Conservation (phyloP, 92 coral and sea anemone genomes). For the Actinostola sp. region DNA sequence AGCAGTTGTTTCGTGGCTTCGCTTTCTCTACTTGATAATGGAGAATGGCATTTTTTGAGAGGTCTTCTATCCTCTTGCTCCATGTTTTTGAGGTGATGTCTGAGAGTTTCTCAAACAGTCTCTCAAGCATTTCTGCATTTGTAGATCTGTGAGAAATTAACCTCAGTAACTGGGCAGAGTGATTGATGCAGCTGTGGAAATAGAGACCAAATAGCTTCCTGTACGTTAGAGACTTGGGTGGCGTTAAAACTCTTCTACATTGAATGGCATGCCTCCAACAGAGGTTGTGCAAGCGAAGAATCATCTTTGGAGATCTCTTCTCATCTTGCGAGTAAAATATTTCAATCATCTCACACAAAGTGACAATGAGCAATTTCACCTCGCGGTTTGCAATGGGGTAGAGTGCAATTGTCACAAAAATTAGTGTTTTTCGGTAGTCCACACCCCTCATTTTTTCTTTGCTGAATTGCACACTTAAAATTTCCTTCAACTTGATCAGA, state of each 20-base stretch:
- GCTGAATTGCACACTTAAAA: slow-evolving; percentile 20
- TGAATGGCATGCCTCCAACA: slow-evolving; percentile 66
- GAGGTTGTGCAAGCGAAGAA: slow-evolving; percentile 50
- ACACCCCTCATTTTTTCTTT: slow-evolving; percentile 46
- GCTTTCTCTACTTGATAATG: slow-evolving; percentile 38
- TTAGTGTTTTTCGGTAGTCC: slow-evolving; percentile 50
- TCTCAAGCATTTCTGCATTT: slow-evolving; percentile 48
- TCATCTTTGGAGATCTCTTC: slow-evolving; percentile 45
- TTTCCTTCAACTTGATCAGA: slow-evolving; percentile 34
- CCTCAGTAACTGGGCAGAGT: slow-evolving; percentile 26
- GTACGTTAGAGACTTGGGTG: slow-evolving; percentile 39
- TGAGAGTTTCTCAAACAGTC: slow-evolving; percentile 48
- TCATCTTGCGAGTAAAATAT: slow-evolving; percentile 48
- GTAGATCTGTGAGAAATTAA: slow-evolving; percentile 42
- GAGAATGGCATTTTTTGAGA: slow-evolving; percentile 51
- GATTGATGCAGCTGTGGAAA: slow-evolving; percentile 42
- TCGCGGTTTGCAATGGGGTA: slow-evolving; percentile 28
- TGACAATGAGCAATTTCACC: slow-evolving; percentile 33
- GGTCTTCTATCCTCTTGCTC: slow-evolving; percentile 42
- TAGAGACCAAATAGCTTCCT: slow-evolving; percentile 64
- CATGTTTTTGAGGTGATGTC: slow-evolving; percentile 55
- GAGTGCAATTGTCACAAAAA: slow-evolving; percentile 48
- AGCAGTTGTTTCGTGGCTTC: background rate
- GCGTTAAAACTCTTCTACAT: slow-evolving; percentile 38
- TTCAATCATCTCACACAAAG: slow-evolving; percentile 56